Percentiles rank a stretch among this genome's conserved stretches.
phyloP scores from a whole-genome alignment of 2,113 vertebrate species.

The Stomatorhinus ivindoensis region DNA sequence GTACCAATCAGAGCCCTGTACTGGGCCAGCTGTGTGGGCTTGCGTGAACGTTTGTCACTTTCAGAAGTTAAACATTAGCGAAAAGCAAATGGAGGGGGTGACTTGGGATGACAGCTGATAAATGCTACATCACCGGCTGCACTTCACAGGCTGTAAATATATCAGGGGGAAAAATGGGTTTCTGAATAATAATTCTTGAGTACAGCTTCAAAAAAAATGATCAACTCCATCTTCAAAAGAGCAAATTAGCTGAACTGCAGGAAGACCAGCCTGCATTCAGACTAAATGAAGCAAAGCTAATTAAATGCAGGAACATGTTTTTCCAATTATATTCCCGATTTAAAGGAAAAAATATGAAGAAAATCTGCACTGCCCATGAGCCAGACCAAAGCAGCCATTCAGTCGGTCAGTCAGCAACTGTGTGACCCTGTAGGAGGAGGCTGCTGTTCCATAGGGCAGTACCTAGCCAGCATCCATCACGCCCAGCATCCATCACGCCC shows the following conservation, averaged over 20 bases:
- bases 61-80: not conserved
- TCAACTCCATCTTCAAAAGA: slow-evolving; percentile 1
- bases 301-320: not conserved
- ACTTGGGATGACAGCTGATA: not conserved
- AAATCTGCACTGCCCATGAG: not conserved
- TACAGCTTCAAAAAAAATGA: not conserved
- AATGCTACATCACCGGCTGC: not conserved
- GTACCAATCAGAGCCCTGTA: not conserved
- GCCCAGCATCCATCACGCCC: no score
- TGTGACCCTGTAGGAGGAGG: not conserved
- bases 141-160: not conserved
- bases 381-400: not conserved
- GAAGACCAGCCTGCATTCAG: not conserved
- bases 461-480: not conserved
- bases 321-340: not conserved
- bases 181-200: not conserved
- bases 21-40: not conserved
- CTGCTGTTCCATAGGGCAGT: not conserved
- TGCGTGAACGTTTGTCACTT: not conserved
- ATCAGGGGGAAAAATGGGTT: not conserved
- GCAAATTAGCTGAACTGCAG: not conserved
- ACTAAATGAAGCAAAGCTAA: not conserved
- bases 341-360: not conserved
- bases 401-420: not conserved
- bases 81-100: not conserved